phyloP scores from a whole-genome alignment of 2,888 invertebrate species.

The Eupithecia subfuscata region DNA sequence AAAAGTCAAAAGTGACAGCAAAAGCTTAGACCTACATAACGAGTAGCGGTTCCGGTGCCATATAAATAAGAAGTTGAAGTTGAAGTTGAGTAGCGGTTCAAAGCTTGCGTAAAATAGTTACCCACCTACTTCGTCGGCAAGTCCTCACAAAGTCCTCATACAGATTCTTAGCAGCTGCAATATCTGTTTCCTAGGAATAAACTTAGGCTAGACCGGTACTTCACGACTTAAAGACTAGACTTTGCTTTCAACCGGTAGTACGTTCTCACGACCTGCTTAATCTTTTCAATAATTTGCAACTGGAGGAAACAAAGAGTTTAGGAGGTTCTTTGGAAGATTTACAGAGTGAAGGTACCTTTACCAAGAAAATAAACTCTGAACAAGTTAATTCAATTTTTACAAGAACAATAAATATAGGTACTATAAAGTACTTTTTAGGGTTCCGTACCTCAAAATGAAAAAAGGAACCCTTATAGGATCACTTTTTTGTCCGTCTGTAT shows the following conservation, averaged over 20 bases:
- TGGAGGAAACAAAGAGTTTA: slow-evolving; percentile 12
- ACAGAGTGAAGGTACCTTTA: not conserved
- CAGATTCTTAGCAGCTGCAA: slow-evolving; percentile 6
- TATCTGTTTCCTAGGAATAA: slow-evolving; percentile 21
- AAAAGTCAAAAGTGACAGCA: too few species aligned
- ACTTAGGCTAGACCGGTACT: slow-evolving; percentile 9
- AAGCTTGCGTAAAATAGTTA: too few species aligned
- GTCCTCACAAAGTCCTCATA: not conserved
- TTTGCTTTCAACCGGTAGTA: slow-evolving; percentile 31
- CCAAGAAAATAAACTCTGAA: not conserved
- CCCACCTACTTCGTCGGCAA: not conserved
- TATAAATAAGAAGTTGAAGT: too few species aligned
- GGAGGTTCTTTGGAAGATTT: not conserved
- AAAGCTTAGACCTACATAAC: too few species aligned
- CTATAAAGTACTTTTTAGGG: not conserved
- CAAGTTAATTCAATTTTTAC: not conserved
- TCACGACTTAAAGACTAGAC: slow-evolving; percentile 18
- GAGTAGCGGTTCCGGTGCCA: too few species aligned
- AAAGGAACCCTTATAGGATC: too few species aligned
- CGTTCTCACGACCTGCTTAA: slow-evolving; percentile 24
- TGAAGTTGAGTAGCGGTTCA: too few species aligned
- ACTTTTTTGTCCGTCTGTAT: too few species aligned
- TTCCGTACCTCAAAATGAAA: too few species aligned
- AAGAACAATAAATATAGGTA: not conserved
- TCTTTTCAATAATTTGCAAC: slow-evolving; percentile 38